Percentiles rank a stretch among this genome's conserved stretches.
Conservation (phyloP, 1,140 invertebrate species). For the Mycetomoellerius zeteki region DNA sequence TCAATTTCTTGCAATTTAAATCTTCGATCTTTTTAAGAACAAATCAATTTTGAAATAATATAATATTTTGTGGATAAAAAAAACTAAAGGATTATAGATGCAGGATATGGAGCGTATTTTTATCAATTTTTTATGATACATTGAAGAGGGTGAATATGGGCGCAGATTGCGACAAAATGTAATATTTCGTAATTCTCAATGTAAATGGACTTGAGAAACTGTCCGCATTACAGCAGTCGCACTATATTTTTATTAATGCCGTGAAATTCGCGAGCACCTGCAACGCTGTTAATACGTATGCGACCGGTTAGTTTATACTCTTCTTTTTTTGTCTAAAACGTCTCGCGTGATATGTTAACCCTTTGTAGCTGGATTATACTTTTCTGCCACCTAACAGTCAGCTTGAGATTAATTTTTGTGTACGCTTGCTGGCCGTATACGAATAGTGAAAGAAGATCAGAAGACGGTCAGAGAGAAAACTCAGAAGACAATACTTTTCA, state of each 20-base stretch:
- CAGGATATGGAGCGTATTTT: background rate
- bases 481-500: background rate
- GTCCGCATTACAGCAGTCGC: slow-evolving; percentile 10
- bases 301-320: slow-evolving; percentile 5
- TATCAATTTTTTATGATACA: background rate
- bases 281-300: slow-evolving; percentile 39
- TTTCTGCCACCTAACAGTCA: slow-evolving; percentile 47
- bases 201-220: slow-evolving; percentile 24
- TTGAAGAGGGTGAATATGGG: background rate
- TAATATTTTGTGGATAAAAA: background rate
- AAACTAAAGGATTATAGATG: background rate
- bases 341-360: slow-evolving; percentile 35
- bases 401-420: slow-evolving; percentile 58
- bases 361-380: slow-evolving; percentile 52
- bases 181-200: slow-evolving; percentile 35
- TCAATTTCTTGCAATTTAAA: background rate
- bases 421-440: background rate
- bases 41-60: background rate
- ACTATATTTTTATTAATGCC: slow-evolving; percentile 45
- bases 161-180: background rate
- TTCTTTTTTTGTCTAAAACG: slow-evolving; percentile 15
- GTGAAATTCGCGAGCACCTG: slow-evolving; percentile 27
- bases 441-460: slow-evolving; percentile 28
- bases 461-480: background rate
- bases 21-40: background rate